Base-by-base conservation (phyloP, 2,113 vertebrate genomes). In the Stegastes partitus region DNA sequence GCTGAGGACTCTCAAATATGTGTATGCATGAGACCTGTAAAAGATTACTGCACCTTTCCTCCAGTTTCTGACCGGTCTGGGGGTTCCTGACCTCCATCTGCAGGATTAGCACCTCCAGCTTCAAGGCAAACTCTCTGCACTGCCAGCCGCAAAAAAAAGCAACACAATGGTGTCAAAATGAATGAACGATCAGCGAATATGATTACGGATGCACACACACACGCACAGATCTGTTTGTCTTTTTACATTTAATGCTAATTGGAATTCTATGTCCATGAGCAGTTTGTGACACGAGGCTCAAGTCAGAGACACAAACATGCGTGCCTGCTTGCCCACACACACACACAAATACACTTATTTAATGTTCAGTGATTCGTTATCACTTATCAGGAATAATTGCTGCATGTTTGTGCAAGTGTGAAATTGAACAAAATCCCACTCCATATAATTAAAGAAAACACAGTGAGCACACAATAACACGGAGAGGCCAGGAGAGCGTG, bases 381-480 rank as follows among this genome's bases (percentile, higher is more conserved):
- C 88, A 91, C 87, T 87, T 91, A 87, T 90, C 92, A 76, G 85
- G 68, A 92, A 91, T 93, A 93, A 93, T 93, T 93, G 86, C 66
- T 85, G 71, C 83, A 76, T 81, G 90, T 91, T 91, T 92, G 91
- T 71, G 84, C 89, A 78, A 90, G 86, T 93, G 91, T 93, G 90
- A 94, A 94, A 93, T 90, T 93, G 91, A 91, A 93, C 87, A 81
- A 86, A 91, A 90, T 91, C 83, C 74, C 75, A 83, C 83, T 87
- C 87, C 83, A 85, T 88, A 87, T 91, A 92, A 93, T 91, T 91
- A 92, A 83, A 88, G 84, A 85, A 85, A 83, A 88, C 79, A 87
- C 62, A 72, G 78, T 50, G 57, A 89, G 72, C 74, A 88, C 78
- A 90, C 87, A 90, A 83, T 73, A 84, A 83, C 74, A 81, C n/a